Base-by-base conservation (phyloP, 1,140 invertebrate species). In the Eulimnadia texana region DNA sequence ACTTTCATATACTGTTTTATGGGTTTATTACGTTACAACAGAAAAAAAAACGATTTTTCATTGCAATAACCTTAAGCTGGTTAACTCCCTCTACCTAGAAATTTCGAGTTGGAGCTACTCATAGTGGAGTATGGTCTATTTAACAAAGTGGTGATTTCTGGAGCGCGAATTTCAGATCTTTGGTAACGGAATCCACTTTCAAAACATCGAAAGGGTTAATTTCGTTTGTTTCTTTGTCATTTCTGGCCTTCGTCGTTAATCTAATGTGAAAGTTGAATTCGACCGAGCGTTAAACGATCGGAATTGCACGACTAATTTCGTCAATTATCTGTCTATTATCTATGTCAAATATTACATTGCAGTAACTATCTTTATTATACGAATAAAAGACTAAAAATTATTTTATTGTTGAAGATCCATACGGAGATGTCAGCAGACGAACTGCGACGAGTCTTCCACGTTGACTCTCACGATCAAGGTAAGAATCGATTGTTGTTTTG, bases 351-450 rank as follows among this genome's bases (percentile, higher is more conserved):
- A n/a, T n/a, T n/a, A n/a, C n/a, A n/a, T n/a, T n/a, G n/a, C n/a
- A n/a, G n/a, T n/a, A n/a, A n/a, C n/a, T n/a, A n/a, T n/a, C n/a
- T n/a, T n/a, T n/a, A n/a, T n/a, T n/a, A n/a, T n/a, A n/a, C n/a
- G n/a, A 33, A 27, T 11, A 58, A 47, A 54, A 23, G n/a, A 23
- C 11, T 19, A 23, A 16, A 52, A 52, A 19, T 25, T 16, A 28
- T 58, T 23, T 50, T 54, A 60, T 33, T 66, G 22, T 57, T 64
- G 55, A 57, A 73, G 72, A 69, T 89, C 71, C 88, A 91, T 77
- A 82, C 85, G 74, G 82, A 85, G 69, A 90, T 91, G 88, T 84
- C 84, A 64, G 71, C 79, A 69, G 83, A 86, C 64, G 86, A 91
- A 76, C 76, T 89, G 70, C 77, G 81, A 69, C 81, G 78, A 67